phyloP scores from a whole-genome alignment of 2,113 vertebrate species.

The Narcine bancroftii region DNA sequence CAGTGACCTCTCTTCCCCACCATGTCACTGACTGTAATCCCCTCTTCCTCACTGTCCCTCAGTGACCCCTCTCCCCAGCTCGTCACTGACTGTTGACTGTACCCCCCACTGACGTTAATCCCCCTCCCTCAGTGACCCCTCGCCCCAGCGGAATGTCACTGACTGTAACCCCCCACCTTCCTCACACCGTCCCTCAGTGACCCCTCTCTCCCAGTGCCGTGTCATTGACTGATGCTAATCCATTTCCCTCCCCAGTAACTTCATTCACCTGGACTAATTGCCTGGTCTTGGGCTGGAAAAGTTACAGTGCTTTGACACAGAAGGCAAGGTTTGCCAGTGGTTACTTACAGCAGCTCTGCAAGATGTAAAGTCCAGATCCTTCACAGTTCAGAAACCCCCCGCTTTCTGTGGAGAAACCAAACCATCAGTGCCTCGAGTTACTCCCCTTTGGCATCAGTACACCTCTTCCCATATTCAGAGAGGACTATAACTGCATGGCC shows the following conservation, averaged over 20 bases:
- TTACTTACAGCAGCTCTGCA: slow-evolving; percentile 95
- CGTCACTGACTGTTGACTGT: too few species aligned
- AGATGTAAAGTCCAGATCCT: slow-evolving; percentile 89
- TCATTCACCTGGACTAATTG: not conserved
- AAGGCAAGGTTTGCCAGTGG: not conserved
- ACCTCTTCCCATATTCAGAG: not conserved
- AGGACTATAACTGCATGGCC: not conserved
- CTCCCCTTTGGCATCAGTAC: not conserved
- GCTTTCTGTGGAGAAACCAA: slow-evolving; percentile 63
- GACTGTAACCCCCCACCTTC: too few species aligned
- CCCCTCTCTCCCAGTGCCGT: too few species aligned
- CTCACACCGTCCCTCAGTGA: too few species aligned
- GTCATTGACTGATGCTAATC: too few species aligned
- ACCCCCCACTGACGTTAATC: too few species aligned
- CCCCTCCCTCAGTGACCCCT: too few species aligned
- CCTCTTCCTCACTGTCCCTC: too few species aligned
- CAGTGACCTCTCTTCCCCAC: not conserved
- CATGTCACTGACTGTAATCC: not conserved
- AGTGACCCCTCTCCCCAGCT: too few species aligned
- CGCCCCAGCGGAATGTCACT: too few species aligned
- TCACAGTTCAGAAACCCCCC: slow-evolving; percentile 98
- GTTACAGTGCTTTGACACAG: not conserved
- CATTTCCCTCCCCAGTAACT: too few species aligned
- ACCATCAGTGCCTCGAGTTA: not conserved
- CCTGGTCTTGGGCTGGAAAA: too few species aligned